Evolutionary conservation across 2,113 vertebrate species (phyloP).

Genomic region (Pantherophis guttatus): DNA sequence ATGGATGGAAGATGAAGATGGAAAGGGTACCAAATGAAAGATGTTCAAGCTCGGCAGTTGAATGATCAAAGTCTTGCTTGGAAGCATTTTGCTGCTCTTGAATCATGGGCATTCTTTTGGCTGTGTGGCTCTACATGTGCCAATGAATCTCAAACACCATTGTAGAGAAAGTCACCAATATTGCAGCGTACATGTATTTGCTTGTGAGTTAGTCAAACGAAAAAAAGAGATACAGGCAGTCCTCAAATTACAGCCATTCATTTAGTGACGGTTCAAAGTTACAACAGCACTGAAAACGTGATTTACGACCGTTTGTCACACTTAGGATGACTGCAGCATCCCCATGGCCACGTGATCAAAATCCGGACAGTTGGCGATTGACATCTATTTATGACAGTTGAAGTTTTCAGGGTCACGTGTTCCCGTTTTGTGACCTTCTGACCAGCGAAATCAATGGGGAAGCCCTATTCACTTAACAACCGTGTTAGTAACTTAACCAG

Average conservation of each 20-base stretch:
- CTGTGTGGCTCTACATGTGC: not conserved
- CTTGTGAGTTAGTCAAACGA: not conserved
- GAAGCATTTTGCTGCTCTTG: not conserved
- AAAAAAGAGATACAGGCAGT: not conserved
- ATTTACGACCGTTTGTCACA: not conserved
- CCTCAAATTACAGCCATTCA: not conserved
- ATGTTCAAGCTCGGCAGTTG: not conserved
- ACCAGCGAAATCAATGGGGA: not conserved
- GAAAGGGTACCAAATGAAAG: not conserved
- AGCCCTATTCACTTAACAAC: not conserved
- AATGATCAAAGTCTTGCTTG: not conserved
- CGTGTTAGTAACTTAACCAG: not conserved
- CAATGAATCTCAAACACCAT: not conserved
- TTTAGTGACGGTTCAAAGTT: not conserved
- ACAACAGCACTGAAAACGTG: not conserved
- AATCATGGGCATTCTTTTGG: not conserved
- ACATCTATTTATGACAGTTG: not conserved
- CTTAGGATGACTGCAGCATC: not conserved
- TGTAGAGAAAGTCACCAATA: not conserved
- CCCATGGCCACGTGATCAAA: not conserved
- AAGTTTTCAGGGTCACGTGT: not conserved
- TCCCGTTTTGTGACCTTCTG: not conserved
- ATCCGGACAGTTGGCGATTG: not conserved
- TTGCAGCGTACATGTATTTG: not conserved
- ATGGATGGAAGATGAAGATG: not conserved